phyloP scores from a whole-genome alignment of 2,888 invertebrate species.

The Xylocampa areola region DNA sequence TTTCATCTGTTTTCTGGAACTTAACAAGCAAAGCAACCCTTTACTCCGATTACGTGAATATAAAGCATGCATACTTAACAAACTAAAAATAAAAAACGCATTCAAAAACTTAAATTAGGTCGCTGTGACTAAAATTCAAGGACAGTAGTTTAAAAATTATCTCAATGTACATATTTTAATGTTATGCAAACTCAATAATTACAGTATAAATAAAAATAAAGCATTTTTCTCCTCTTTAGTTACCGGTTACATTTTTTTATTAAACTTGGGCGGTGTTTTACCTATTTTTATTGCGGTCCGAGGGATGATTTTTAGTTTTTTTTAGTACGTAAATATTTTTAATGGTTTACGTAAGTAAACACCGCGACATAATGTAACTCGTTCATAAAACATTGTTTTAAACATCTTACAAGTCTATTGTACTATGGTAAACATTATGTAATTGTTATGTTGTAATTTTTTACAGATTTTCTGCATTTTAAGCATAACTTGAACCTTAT shows the following conservation, averaged over 20 bases:
- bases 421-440: no score
- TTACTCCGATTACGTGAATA: conserved; percentile 24
- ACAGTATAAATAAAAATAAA: conserved; percentile 60
- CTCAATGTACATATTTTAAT: conserved; percentile 61
- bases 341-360: conserved; percentile 8
- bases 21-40: conserved; percentile 14
- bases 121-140: conserved; percentile 22
- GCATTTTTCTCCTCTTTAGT: conserved; percentile 26
- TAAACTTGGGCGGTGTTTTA: conserved; percentile 47
- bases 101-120: conserved; percentile 29
- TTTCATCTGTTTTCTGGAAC: conserved; percentile 14
- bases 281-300: conserved; percentile 48
- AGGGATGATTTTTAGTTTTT: conserved; percentile 20
- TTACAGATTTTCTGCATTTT: no score
- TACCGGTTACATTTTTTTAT: conserved; percentile 35
- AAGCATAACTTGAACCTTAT: no score
- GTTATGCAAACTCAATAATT: conserved; percentile 72
- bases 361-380: conserved; percentile 6
- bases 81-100: conserved; percentile 24
- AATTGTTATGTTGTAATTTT: no score
- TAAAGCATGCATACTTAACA: conserved; percentile 35
- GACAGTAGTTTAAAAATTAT: conserved; percentile 24
- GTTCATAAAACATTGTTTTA: neutral
- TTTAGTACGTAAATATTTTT: neutral
- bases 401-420: no score